phyloP scores from a whole-genome alignment of 1,140 invertebrate species.

The Bacillus rossius region DNA sequence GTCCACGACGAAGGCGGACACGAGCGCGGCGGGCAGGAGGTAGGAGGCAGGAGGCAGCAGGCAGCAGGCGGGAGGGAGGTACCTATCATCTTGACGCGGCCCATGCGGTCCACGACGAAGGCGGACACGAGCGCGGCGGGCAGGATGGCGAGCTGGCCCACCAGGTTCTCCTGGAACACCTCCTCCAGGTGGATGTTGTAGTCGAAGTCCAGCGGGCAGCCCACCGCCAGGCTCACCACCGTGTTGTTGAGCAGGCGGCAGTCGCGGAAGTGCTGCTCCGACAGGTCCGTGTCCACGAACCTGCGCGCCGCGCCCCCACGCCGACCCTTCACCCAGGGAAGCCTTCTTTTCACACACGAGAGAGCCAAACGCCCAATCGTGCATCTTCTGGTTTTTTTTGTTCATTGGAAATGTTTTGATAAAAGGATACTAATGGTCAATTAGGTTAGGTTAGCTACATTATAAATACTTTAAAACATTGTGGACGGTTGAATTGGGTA shows the following conservation, averaged over 20 bases:
- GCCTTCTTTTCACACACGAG: no score
- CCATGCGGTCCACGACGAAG: constrained; percentile 44
- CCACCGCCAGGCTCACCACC: constrained; percentile 32
- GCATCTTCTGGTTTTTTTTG: no score
- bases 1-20: constrained; percentile 45
- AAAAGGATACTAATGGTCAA: no score
- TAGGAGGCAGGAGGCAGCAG: no score
- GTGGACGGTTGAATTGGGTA: no score
- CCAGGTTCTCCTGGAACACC: constrained; percentile 35
- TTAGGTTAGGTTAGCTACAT: no score
- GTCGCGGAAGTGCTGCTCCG: constrained; percentile 22
- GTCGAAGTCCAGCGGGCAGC: constrained; percentile 38
- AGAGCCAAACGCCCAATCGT: no score
- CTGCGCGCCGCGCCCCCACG: no score
- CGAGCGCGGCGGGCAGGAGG: constrained; percentile 46
- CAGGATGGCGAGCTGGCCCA: constrained; percentile 38
- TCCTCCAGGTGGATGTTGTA: constrained; percentile 36
- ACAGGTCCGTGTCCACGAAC: constrained; percentile 22
- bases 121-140: constrained; percentile 47
- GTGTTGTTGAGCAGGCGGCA: constrained; percentile 46
- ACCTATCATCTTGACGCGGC: constrained; percentile 45
- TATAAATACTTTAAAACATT: no score
- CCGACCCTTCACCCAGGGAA: no score
- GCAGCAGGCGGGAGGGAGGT: no score
- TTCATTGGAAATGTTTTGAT: no score